Evolutionary conservation across 2,797 vertebrate genomes (phyloP).

Genomic region (Synaphobranchus kaupii): DNA sequence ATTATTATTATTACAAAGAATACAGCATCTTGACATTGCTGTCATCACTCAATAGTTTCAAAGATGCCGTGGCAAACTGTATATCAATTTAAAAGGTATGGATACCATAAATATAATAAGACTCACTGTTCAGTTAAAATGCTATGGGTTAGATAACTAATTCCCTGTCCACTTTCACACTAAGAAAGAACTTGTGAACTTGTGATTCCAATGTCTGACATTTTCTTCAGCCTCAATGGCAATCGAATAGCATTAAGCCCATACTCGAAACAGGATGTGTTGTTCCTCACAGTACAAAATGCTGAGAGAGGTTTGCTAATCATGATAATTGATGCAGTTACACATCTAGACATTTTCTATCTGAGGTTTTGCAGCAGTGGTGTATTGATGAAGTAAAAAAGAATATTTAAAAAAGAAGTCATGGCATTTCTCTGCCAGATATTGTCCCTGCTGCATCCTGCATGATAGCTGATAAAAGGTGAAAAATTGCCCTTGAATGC

Average conservation of each 20-base stretch:
- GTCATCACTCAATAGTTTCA: background rate
- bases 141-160: background rate
- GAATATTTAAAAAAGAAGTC: background rate
- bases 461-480: conserved; percentile 18
- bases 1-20: background rate
- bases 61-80: background rate
- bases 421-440: conserved; percentile 4
- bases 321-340: conserved; percentile 28
- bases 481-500: conserved; percentile 20
- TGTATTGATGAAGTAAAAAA: conserved; percentile 1
- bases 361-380: background rate
- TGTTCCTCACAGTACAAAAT: conserved; percentile 5
- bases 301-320: conserved; percentile 5
- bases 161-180: background rate
- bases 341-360: conserved; percentile 29
- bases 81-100: background rate
- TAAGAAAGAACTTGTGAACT: background rate
- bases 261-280: background rate
- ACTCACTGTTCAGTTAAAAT: background rate
- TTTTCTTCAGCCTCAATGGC: background rate
- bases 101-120: background rate
- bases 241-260: background rate
- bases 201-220: background rate
- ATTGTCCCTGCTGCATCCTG: conserved; percentile 10
- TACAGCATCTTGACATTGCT: background rate